Percentiles rank a stretch among this genome's conserved stretches.
Evolutionary conservation across 2,797 vertebrate species (phyloP).

Genomic region (Lutjanus campechanus): DNA sequence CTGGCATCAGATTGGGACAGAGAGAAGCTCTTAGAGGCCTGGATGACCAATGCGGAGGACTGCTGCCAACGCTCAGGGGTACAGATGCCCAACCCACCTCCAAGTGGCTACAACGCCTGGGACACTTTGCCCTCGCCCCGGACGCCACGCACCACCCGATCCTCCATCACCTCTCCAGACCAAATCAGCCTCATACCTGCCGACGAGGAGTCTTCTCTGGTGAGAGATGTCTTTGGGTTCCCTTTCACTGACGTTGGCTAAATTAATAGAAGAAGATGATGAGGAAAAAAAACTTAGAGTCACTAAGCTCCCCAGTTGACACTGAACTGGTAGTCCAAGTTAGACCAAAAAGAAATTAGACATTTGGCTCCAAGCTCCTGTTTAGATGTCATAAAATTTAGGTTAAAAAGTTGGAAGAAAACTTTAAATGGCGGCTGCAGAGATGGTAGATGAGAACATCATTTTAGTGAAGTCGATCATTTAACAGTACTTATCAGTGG

Average conservation of each 20-base stretch:
- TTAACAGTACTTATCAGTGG: slow-evolving; percentile 17
- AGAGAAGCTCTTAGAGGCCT: slow-evolving; percentile 97
- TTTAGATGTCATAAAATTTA: neutral
- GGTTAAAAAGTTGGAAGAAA: neutral
- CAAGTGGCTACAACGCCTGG: slow-evolving; percentile 96
- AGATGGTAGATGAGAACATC: neutral
- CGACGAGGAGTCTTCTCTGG: slow-evolving; percentile 91
- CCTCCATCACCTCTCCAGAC: slow-evolving; percentile 95
- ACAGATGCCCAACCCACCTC: slow-evolving; percentile 97
- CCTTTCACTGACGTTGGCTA: neutral
- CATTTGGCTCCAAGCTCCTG: neutral
- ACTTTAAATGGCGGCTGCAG: slow-evolving; percentile 12
- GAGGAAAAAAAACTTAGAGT: neutral
- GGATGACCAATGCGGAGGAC: slow-evolving; percentile 96
- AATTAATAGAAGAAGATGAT: neutral
- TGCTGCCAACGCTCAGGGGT: slow-evolving; percentile 99
- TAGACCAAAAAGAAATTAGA: neutral
- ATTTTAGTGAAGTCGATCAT: slow-evolving; percentile 7
- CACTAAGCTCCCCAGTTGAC: neutral
- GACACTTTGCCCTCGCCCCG: slow-evolving; percentile 96
- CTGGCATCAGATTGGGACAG: slow-evolving; percentile 94
- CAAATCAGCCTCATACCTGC: slow-evolving; percentile 94
- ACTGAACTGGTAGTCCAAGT: neutral
- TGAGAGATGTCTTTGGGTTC: slow-evolving; percentile 72
- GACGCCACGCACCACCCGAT: slow-evolving; percentile 94